Conservation (phyloP, 2,113 vertebrate species). For the Acrocephalus kingi region DNA sequence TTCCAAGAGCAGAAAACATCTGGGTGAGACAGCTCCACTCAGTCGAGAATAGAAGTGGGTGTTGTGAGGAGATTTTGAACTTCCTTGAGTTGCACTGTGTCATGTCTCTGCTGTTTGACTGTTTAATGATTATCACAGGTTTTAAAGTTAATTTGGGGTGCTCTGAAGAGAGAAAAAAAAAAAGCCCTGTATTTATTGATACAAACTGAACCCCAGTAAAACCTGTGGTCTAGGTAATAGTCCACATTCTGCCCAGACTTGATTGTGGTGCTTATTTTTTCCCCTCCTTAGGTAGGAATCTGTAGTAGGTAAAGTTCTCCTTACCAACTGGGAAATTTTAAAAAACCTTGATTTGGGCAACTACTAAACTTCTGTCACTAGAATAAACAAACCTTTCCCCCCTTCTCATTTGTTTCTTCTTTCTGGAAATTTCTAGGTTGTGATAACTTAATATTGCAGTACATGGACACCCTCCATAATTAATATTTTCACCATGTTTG, state of each 20-base stretch:
- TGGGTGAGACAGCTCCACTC: not conserved
- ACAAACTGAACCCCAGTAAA: not conserved
- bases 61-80: not conserved
- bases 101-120: not conserved
- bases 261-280: not conserved
- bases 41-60: not conserved
- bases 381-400: not conserved
- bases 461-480: not conserved
- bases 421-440: not conserved
- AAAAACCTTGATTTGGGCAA: not conserved
- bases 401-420: not conserved
- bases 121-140: not conserved
- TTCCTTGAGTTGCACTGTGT: not conserved
- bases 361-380: not conserved
- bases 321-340: accelerated
- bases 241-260: not conserved
- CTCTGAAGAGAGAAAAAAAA: not conserved
- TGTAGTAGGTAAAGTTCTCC: not conserved
- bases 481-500: not conserved
- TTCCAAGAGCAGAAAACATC: not conserved
- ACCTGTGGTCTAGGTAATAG: not conserved
- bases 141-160: not conserved
- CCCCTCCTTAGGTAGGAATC: not conserved
- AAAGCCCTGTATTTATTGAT: not conserved
- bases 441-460: not conserved